phyloP scores from a whole-genome alignment of 1,140 invertebrate genomes.

The Polyergus mexicanus region DNA sequence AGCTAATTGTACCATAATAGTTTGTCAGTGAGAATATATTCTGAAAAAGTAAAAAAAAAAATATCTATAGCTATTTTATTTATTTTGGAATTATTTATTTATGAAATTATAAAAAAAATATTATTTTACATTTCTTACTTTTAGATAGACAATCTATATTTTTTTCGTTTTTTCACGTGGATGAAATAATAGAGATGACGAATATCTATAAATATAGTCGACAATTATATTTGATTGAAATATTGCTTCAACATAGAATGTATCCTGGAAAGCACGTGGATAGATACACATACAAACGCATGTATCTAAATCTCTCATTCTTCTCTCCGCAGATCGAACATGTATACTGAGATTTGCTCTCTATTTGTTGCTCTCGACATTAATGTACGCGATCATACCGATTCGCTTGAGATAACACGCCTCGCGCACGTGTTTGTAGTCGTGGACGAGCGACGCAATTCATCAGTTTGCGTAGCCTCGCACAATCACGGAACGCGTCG shows the following conservation, averaged over 20 bases:
- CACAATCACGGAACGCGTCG: slow-evolving; percentile 49
- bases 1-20: not conserved
- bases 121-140: not conserved
- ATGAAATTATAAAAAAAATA: not conserved
- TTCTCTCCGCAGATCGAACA: not conserved
- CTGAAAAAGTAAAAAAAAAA: not conserved
- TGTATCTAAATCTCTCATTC: not conserved
- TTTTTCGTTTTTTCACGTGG: not conserved
- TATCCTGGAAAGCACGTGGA: not conserved
- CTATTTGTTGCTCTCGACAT: slow-evolving; percentile 25
- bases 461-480: slow-evolving; percentile 41
- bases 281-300: not conserved
- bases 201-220: not conserved
- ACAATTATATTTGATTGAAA: not conserved
- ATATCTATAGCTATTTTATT: not conserved
- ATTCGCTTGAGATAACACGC: slow-evolving; percentile 37
- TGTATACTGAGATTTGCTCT: slow-evolving; percentile 17
- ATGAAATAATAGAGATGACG: not conserved
- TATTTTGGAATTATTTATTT: not conserved
- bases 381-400: not conserved
- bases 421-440: not conserved
- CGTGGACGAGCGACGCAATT: slow-evolving; percentile 41
- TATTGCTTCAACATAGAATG: not conserved
- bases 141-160: not conserved
- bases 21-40: not conserved